These are phyloP conservation scores for Poicephalus gulielmi DNA, from an alignment of 2,113 vertebrate genomes.

Conservation along the genomic window DNA sequence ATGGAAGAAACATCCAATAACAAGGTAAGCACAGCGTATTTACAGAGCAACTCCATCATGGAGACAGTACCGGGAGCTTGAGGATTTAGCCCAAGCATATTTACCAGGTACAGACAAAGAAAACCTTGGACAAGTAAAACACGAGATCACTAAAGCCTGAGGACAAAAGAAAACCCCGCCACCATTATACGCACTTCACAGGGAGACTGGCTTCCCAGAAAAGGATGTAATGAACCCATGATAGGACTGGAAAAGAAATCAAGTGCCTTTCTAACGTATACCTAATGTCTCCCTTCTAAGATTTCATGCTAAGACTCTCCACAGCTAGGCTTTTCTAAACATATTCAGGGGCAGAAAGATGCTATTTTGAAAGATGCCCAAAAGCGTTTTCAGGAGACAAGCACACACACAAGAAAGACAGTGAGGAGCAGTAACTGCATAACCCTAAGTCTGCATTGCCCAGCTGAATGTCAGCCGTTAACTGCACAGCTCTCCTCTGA, in stretches of 20 bases:
- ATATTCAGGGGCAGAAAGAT: neutral
- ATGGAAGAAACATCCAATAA: neutral
- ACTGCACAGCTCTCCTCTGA: neutral
- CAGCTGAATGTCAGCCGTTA: neutral
- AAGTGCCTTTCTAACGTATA: neutral
- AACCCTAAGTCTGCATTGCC: neutral
- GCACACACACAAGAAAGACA: neutral
- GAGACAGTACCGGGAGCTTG: neutral
- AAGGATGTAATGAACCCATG: neutral
- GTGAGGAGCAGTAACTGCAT: neutral
- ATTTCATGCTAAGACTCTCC: neutral
- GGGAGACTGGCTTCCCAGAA: neutral
- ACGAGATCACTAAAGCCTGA: neutral
- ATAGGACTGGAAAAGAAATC: neutral
- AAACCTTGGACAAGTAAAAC: neutral
- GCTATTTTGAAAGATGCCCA: neutral
- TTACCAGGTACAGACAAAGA: neutral
- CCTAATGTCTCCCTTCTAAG: neutral
- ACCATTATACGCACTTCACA: neutral
- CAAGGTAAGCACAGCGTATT: neutral
- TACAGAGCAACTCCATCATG: neutral
- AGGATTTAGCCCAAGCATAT: neutral
- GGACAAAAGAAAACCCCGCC: neutral
- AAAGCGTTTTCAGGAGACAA: constrained; percentile 6
- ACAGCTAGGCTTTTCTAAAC: neutral